Conservation (phyloP, 2,113 vertebrate species). For the Leptodactylus fuscus region DNA sequence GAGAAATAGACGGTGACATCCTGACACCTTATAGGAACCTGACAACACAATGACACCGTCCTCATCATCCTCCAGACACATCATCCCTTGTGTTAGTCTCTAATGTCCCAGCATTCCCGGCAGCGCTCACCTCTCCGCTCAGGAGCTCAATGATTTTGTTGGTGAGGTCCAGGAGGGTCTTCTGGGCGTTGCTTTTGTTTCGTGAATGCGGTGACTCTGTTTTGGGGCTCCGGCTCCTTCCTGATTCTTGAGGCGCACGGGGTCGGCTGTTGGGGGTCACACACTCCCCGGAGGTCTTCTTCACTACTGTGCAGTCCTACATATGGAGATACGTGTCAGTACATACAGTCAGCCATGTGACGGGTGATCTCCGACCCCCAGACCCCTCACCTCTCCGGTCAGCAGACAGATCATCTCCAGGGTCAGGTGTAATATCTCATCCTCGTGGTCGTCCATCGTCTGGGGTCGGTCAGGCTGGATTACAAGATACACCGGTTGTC, state of each 20-base stretch:
- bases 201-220: background rate
- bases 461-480: background rate
- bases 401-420: slow-evolving; percentile 28
- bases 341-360: background rate
- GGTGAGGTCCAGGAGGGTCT: background rate
- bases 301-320: background rate
- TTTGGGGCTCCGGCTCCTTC: too few species aligned
- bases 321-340: background rate
- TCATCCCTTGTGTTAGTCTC: background rate
- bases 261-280: background rate
- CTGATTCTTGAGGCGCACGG: background rate
- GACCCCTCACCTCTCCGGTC: slow-evolving; percentile 24
- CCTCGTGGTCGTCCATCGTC: background rate
- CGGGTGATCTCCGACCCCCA: background rate
- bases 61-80: background rate
- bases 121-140: background rate
- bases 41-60: background rate
- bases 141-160: background rate
- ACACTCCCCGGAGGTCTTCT: background rate
- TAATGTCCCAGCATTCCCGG: background rate
- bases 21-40: background rate
- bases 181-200: background rate
- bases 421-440: background rate
- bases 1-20: background rate
- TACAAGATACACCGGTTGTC: background rate